A percentile compares a stretch with the other conserved stretches of the same genome.
phyloP scores from a whole-genome alignment of 2,797 vertebrate species.

The Macroramphosus scolopax region DNA sequence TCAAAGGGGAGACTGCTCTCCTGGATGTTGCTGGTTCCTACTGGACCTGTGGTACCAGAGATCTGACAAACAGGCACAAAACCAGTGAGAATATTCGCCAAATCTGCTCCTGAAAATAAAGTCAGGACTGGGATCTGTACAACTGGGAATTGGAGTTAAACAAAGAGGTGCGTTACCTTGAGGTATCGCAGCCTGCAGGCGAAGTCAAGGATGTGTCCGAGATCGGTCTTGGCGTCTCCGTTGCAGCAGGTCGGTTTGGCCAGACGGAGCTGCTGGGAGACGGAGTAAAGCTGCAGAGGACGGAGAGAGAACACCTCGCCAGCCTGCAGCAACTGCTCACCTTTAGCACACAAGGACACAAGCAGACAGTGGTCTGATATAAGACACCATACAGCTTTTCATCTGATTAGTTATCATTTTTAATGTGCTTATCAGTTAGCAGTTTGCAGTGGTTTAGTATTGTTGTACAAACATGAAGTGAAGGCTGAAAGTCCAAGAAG shows the following conservation, averaged over 20 bases:
- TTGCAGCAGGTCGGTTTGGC: conserved; percentile 91
- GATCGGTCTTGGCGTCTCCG: conserved; percentile 92
- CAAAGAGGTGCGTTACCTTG: conserved; percentile 77
- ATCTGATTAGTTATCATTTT: neutral
- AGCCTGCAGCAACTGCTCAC: conserved; percentile 89
- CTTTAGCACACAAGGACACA: conserved; percentile 60
- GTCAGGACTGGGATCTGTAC: neutral
- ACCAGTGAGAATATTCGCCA: conserved; percentile 1
- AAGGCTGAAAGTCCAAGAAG: too few species aligned
- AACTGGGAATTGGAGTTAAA: neutral
- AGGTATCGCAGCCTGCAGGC: conserved; percentile 95
- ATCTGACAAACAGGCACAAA: conserved; percentile 76
- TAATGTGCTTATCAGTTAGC: neutral
- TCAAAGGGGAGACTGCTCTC: conserved; percentile 89
- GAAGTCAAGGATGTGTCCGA: conserved; percentile 97
- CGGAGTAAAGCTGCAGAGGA: conserved; percentile 90
- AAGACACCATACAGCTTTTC: neutral
- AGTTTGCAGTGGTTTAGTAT: neutral
- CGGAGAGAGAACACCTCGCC: conserved; percentile 89
- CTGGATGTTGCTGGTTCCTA: conserved; percentile 94
- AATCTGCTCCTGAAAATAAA: neutral
- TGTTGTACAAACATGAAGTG: too few species aligned
- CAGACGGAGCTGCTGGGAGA: conserved; percentile 88
- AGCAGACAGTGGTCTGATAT: neutral
- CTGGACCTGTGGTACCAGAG: conserved; percentile 83